Evolutionary conservation across 2,113 vertebrate species (phyloP), one percentile per base, ranked within the genome.

Genomic region (Illadopsis cleaveri): DNA sequence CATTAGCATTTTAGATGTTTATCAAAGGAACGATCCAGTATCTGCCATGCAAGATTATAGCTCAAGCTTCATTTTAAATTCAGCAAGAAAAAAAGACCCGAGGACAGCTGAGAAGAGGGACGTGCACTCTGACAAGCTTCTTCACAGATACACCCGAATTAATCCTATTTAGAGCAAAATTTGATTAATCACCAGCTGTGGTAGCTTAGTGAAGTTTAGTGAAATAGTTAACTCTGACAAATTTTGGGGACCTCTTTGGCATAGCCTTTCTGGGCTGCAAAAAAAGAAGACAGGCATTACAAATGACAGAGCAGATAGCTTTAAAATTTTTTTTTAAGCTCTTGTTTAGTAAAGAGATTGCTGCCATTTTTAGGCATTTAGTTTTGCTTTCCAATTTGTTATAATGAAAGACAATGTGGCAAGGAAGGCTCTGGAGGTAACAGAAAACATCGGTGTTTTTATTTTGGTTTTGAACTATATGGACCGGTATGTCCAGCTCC

Each of bases 1-100:
- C 97, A 98, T 98, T 98, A 98, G 98, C 98, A 98, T 98, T 98
- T 98, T 98, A 98, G 98, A 98, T 98, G 98, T 98, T 98, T 98
- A 98, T 98, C 98, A 98, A 98, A 98, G 97, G 94, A 96, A 98
- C 66, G 95, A 97, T 97, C 97, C 97, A 96, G 96, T 96, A 95
- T 98, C 97, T 98, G 98, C 97, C 97, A 97, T 95, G 93, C 82
- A 87, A 98, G 97, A 98, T 98, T 98, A 98, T 95, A 98, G 97
- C 97, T 97, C 92, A 82, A 90, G 97, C 97, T 97, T 98, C 97
- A 98, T 98, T 98, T 98, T 95, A 97, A 98, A 98, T 98, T 98
- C 98, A 98, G 95, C 84, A 94, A 96, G 90, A 70, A 96, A 95
- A 91, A 92, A 97, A 96, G 96, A 95, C 96, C 96, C 1, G 56